Percentiles rank a stretch among this genome's conserved stretches.
Conservation (phyloP, 1,140 invertebrate genomes). For the Trichomalopsis sarcophagae region DNA sequence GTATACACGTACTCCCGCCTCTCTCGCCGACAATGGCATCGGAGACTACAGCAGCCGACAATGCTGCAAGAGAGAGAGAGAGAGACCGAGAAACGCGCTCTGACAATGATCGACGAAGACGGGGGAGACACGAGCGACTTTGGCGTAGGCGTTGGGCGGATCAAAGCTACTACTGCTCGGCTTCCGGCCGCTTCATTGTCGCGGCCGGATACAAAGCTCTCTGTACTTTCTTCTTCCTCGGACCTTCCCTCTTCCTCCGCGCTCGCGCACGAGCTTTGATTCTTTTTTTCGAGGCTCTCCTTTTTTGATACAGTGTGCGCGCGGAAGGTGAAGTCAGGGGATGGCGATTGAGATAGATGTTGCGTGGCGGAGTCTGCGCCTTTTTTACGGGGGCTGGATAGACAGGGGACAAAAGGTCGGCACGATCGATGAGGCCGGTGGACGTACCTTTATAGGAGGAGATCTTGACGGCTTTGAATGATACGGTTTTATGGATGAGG, state of each 20-base stretch:
- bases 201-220: background rate
- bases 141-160: constrained; percentile 37
- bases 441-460: no score
- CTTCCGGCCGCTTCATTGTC: background rate
- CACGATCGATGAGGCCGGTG: background rate
- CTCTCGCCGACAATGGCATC: background rate
- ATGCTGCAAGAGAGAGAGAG: background rate
- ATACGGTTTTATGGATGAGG: background rate
- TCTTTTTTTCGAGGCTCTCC: constrained; percentile 11
- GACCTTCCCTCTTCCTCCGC: background rate
- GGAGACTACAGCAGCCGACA: background rate
- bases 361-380: background rate
- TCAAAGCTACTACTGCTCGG: constrained; percentile 30
- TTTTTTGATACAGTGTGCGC: background rate
- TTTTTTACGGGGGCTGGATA: background rate
- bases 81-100: background rate
- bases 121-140: background rate
- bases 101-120: background rate
- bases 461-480: background rate
- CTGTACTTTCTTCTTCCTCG: background rate
- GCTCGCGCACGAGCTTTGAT: background rate
- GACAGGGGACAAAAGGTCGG: background rate
- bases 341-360: constrained; percentile 14
- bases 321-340: constrained; percentile 17
- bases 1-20: background rate